phyloP scores from a whole-genome alignment of 2,888 invertebrate genomes.

The Lumbricus terrestris region DNA sequence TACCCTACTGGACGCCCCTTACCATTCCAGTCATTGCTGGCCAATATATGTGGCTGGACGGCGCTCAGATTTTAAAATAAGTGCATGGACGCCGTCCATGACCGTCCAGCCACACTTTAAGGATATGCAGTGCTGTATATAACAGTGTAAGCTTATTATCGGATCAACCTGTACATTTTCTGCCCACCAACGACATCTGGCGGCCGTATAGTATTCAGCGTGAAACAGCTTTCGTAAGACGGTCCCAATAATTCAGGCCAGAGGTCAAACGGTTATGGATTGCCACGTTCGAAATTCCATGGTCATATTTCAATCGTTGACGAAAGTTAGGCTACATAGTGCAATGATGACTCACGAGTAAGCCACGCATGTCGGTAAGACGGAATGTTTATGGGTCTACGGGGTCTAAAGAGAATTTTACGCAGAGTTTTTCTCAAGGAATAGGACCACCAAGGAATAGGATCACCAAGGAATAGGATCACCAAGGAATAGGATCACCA shows the following conservation, averaged over 20 bases:
- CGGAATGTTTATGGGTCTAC: not conserved
- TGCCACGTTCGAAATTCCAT: not conserved
- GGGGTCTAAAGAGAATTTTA: not conserved
- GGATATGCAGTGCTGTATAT: not conserved
- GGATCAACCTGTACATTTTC: not conserved
- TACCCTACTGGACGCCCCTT: too few relatives aligned
- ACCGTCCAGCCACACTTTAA: too few relatives aligned
- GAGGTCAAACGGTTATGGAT: not conserved
- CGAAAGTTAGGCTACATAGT: not conserved
- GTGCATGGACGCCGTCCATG: too few relatives aligned
- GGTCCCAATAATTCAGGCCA: too few relatives aligned
- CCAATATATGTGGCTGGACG: too few relatives aligned
- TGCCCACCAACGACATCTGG: not conserved
- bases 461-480: too few relatives aligned
- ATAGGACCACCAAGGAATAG: too few relatives aligned
- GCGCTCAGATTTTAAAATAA: too few relatives aligned
- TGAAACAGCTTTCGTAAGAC: not conserved
- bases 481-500: too few relatives aligned
- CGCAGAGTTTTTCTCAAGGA: not conserved
- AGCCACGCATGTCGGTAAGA: not conserved
- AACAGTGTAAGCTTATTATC: too few relatives aligned
- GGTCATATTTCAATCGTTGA: not conserved
- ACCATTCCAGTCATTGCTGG: too few relatives aligned
- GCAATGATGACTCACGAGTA: not conserved
- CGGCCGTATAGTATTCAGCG: not conserved